Base-by-base conservation (phyloP, 2,888 invertebrate genomes). In the Epiperipatus broadwayi region DNA sequence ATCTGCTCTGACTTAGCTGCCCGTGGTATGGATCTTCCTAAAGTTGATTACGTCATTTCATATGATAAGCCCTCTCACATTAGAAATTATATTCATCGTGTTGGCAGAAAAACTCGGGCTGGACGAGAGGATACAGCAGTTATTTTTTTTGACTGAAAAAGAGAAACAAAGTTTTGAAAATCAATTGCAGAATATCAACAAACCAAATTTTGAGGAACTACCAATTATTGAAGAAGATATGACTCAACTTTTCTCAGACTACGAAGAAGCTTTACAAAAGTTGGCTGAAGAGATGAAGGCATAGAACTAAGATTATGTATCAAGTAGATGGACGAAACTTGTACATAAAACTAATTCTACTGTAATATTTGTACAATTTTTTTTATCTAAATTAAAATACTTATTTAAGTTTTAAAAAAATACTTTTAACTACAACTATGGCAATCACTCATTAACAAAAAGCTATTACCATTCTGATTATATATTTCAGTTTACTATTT, bases 21-120 rank as follows among this genome's bases (percentile, higher is more conserved):
- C 0, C 70, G 97, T 60, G 97, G 95, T 39, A 79, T 97, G 50
- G 95, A 97, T 60, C 70, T 97, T 48, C 73, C 77, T 1, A 70
- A 75, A 49, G 77, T 95, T 21, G 75, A 83, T 49, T 75, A 78
- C 57, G 93, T 97, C 0, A 68, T 97, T 48, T 87, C 85, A 1
- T 97, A 95, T 57, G 87, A 91, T 54, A 68, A 73, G 8, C 87
- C 95, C 0, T 72, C 75, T 41, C 76, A 76, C 55, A 70, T 84
- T 16, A 83, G 83, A 60, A 83, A 79, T 0, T 91, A 91, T 55
- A 77, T 95, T 47, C 93, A 95, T 58, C 70, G 95, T 55, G 76
- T 81, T 8, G 95, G 95, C 4, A 67, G 95, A 50, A 95, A 95
- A 7, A 93, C 89, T 0, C 68, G 95, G 48, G 89, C 85, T n/a